Base-by-base conservation (phyloP, 64 coral and sea anemone genomes). In the Pocillopora verrucosa region DNA sequence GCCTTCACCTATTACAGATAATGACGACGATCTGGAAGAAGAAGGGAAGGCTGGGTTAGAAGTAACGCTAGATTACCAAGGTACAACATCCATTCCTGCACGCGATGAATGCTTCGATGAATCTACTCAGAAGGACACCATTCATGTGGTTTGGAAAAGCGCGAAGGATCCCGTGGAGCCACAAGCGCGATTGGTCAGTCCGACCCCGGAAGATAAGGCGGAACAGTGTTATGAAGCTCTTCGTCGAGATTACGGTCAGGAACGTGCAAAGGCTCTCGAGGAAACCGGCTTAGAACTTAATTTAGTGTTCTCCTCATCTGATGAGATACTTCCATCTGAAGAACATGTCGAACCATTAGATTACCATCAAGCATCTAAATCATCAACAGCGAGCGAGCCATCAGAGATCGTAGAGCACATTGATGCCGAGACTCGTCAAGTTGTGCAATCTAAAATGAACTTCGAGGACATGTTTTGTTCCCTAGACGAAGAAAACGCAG, bases 381-480 rank as follows among this genome's bases (percentile, higher is more conserved):
- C 65, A 30, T 25, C 41, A 24, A 37, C 65, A 72, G 65, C 25
- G 36, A 57, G 4, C 10, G 36, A 85, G 61, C 72, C 16, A 57
- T 20, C 82, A 26, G 64, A 85, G 82, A 13, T 72, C 20, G 38
- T 41, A 36, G 82, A 72, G 19, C 26, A 15, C 22, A 25, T 85
- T 25, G 16, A 12, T 13, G 63, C 64, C 63, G 63, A 85, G 20
- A 65, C 57, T 56, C 82, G 63, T 45, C 63, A 13, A 72, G 36
- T 70, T 56, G 36, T 85, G 10, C 82, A n/a, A 84, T 59, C 79
- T 58, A 84, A 96, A 69, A 75, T 96, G 41, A 77, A 83, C 82
- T 83, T 87, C 82, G 95, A 96, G 59, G 69, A 85, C 58, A 61
- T 91, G 58, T 96, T 96, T 93, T n/a, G 26, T 67, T 72, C n/a